A percentile compares a stretch with the other conserved stretches of the same genome.
phyloP scores from a whole-genome alignment of 2,888 invertebrate species.

The Melipona beecheii region DNA sequence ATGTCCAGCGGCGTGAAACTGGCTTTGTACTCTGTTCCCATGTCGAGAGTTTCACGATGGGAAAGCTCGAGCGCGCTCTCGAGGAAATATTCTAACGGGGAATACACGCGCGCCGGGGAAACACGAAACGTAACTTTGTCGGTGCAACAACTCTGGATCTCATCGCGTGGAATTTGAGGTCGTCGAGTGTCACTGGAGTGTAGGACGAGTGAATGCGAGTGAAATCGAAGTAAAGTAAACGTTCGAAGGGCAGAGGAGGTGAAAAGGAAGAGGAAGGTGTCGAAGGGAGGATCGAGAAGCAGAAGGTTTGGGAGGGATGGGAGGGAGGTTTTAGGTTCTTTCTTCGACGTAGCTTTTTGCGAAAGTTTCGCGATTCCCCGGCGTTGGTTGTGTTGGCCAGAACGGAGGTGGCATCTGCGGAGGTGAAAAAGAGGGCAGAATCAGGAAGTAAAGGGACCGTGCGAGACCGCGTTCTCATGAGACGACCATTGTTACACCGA shows the following conservation, averaged over 20 bases:
- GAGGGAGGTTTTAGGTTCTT: not conserved
- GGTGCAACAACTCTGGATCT: not conserved
- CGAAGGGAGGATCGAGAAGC: not conserved
- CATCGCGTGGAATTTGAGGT: not conserved
- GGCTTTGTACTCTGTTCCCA: slow-evolving; percentile 60
- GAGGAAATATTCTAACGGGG: slow-evolving; percentile 29
- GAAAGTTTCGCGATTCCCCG: slow-evolving; percentile 7
- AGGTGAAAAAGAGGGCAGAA: slow-evolving; percentile 64
- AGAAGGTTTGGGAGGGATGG: no score
- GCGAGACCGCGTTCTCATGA: slow-evolving; percentile 75
- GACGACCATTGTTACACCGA: slow-evolving; percentile 72
- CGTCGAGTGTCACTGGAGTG: no score
- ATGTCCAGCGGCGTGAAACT: slow-evolving; percentile 54
- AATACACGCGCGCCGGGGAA: not conserved
- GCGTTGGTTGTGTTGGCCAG: not conserved
- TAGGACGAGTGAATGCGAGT: no score
- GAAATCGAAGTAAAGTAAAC: no score
- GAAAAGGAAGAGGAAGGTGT: no score
- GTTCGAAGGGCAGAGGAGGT: no score
- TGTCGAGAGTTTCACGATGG: slow-evolving; percentile 33
- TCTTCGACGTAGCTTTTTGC: not conserved
- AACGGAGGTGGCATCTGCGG: slow-evolving; percentile 35
- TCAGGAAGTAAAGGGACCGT: slow-evolving; percentile 71
- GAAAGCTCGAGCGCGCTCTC: slow-evolving; percentile 33
- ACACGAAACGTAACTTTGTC: slow-evolving; percentile 13